A percentile compares a stretch with the other conserved stretches of the same genome.
phyloP scores from a whole-genome alignment of 2,888 invertebrate genomes.

The Rhyacophila evoluta region DNA sequence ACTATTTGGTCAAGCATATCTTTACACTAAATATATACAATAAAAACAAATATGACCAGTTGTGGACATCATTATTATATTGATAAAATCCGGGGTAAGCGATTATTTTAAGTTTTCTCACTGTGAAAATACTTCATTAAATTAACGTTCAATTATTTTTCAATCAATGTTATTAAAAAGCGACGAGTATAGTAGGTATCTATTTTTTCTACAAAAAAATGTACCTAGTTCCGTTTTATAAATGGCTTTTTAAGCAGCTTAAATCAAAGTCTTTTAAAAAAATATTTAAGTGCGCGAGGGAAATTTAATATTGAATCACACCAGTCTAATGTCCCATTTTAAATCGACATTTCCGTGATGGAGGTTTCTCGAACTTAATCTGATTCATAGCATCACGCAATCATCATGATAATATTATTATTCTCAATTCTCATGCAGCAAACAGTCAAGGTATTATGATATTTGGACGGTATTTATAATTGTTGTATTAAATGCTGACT shows the following conservation, averaged over 20 bases:
- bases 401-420: neutral
- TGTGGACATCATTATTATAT: no score
- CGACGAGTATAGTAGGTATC: neutral
- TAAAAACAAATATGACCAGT: no score
- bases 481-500: slow-evolving; percentile 31
- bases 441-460: slow-evolving; percentile 8
- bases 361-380: slow-evolving; percentile 25
- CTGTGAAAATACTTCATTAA: no score
- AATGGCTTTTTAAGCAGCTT: slow-evolving; percentile 16
- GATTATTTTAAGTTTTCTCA: no score
- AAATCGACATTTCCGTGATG: slow-evolving; percentile 47
- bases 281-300: neutral
- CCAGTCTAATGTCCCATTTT: slow-evolving; percentile 1
- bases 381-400: slow-evolving; percentile 35
- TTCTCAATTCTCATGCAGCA: slow-evolving; percentile 11
- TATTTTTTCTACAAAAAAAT: neutral
- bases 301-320: slow-evolving; percentile 22
- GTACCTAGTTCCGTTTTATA: neutral
- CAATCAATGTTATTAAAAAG: no score
- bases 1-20: no score
- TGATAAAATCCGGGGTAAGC: no score
- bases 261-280: neutral
- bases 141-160: neutral
- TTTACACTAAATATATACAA: no score
- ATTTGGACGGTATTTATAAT: slow-evolving; percentile 31